Evolutionary conservation across 2,888 invertebrate genomes (phyloP).

Genomic region (Drosophila seclusa): DNA sequence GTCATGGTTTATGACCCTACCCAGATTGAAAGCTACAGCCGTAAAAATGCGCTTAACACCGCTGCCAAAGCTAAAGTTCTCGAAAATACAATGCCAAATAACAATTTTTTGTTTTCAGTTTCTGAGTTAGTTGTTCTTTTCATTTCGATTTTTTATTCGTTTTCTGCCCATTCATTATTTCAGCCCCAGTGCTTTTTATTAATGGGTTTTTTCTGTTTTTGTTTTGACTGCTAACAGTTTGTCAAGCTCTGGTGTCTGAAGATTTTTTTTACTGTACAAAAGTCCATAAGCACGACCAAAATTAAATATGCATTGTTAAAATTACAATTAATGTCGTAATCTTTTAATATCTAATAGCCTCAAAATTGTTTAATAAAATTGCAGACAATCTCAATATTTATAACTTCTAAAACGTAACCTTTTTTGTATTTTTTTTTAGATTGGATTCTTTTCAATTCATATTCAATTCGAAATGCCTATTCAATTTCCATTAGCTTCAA

Average conservation of each 20-base stretch:
- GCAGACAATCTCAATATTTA: not conserved
- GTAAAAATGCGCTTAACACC: slow-evolving; percentile 70
- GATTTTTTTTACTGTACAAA: not conserved
- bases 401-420: not conserved
- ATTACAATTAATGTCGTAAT: not conserved
- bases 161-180: slow-evolving; percentile 60
- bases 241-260: slow-evolving; percentile 7
- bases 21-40: slow-evolving; percentile 23
- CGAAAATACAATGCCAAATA: slow-evolving; percentile 64
- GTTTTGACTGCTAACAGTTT: slow-evolving; percentile 16
- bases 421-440: not conserved
- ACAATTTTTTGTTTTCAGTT: slow-evolving; percentile 46
- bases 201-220: slow-evolving; percentile 28
- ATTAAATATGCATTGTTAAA: not conserved
- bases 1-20: slow-evolving; percentile 51
- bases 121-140: slow-evolving; percentile 30
- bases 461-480: slow-evolving; percentile 23
- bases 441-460: slow-evolving; percentile 13
- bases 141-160: slow-evolving; percentile 57
- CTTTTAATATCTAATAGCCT: not conserved
- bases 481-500: slow-evolving; percentile 43
- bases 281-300: slow-evolving; percentile 1
- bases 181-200: slow-evolving; percentile 31
- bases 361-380: not conserved
- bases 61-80: slow-evolving; percentile 41